These are phyloP conservation scores for Polyodon spathula DNA, from an alignment of 2,113 vertebrate species.

Conservation along the genomic window DNA sequence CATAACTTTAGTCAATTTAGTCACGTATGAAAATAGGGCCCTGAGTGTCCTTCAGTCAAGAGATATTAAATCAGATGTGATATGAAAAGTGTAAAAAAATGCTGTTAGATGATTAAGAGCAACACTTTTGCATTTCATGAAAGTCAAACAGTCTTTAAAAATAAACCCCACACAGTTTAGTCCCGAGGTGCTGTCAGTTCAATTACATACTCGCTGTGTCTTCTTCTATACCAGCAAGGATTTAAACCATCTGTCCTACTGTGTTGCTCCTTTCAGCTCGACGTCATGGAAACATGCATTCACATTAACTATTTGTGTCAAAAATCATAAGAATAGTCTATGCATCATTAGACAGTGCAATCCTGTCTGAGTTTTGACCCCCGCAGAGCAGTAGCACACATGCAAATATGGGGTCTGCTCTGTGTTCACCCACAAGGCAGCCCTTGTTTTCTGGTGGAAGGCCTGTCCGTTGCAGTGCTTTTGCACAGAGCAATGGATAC, in stretches of 20 bases:
- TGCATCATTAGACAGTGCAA: slow-evolving; percentile 46
- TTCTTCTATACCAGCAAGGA: neutral
- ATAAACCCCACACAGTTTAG: neutral
- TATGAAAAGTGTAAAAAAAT: neutral
- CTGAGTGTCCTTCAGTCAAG: neutral
- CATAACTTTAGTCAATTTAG: no score
- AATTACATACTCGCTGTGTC: neutral
- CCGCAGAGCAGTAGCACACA: neutral
- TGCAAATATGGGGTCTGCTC: neutral
- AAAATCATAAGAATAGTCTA: slow-evolving; percentile 53
- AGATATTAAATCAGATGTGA: neutral
- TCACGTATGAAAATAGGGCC: neutral
- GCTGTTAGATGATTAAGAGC: neutral
- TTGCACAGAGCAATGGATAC: no score
- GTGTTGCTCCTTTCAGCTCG: slow-evolving; percentile 27
- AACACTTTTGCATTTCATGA: neutral
- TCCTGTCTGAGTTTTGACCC: neutral
- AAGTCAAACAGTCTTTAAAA: slow-evolving; percentile 1
- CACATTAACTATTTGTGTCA: slow-evolving; percentile 55
- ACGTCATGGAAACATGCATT: slow-evolving; percentile 37
- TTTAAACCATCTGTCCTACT: slow-evolving; percentile 2
- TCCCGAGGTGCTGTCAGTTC: neutral
- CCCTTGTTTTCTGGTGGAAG: no score
- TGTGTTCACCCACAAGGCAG: no score
- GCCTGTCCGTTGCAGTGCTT: no score